phyloP scores from a whole-genome alignment of 2,888 invertebrate genomes.

The Calameuta pallipes region DNA sequence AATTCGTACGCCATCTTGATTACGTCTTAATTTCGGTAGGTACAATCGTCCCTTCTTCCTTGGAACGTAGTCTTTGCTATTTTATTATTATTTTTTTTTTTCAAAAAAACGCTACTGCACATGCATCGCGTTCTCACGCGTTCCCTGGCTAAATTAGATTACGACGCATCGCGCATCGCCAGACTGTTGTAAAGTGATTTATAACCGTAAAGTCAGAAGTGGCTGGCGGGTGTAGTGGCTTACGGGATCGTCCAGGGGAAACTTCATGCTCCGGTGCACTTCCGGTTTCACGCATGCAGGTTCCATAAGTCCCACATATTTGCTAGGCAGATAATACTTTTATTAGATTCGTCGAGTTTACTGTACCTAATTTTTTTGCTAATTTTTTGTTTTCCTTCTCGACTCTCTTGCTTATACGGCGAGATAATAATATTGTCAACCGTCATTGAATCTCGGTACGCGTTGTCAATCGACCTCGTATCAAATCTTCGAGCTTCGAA shows the following conservation, averaged over 20 bases:
- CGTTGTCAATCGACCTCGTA: background rate
- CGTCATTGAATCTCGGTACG: background rate
- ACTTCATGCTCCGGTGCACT: slow-evolving; percentile 19
- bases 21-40: background rate
- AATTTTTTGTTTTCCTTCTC: too few relatives aligned
- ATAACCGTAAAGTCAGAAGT: slow-evolving; percentile 3
- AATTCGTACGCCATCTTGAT: background rate
- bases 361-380: background rate
- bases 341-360: background rate
- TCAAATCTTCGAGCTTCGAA: background rate
- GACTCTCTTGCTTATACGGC: background rate
- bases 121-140: background rate
- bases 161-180: background rate
- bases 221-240: background rate
- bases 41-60: background rate
- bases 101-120: background rate
- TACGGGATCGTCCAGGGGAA: background rate
- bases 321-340: background rate
- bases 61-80: background rate
- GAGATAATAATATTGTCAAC: background rate
- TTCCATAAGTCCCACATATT: background rate
- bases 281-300: slow-evolving; percentile 17
- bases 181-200: slow-evolving; percentile 6
- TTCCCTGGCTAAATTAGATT: background rate
- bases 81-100: too few relatives aligned